Evolutionary conservation across 2,797 vertebrate species (phyloP).

Genomic region (Thamnophis elegans): DNA sequence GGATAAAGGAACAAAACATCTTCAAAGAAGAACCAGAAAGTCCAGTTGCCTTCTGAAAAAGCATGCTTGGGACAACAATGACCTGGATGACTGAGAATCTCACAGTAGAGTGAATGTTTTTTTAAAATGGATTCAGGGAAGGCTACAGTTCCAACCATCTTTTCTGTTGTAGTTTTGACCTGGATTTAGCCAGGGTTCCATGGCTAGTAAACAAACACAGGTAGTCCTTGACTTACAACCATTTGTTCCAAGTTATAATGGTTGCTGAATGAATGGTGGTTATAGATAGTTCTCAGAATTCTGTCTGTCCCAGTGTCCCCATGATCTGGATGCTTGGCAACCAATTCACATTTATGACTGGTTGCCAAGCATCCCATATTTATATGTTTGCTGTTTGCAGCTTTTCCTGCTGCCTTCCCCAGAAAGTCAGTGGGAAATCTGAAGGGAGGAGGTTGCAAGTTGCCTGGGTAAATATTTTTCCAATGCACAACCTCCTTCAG

Average conservation of each 20-base stretch:
- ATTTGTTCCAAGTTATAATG: background rate
- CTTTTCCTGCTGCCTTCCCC: background rate
- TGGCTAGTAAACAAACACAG: background rate
- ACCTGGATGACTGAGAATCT: too few species aligned
- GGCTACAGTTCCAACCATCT: background rate
- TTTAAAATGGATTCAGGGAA: background rate
- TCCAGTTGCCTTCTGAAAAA: too few species aligned
- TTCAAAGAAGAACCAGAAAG: too few species aligned
- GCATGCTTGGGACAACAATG: too few species aligned
- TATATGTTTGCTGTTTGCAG: background rate
- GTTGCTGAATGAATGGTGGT: background rate
- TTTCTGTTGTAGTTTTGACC: background rate
- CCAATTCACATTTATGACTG: background rate
- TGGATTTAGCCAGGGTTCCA: background rate
- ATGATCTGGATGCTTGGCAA: background rate
- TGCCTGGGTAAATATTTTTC: background rate
- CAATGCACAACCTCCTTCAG: background rate
- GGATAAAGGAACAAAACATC: too few species aligned
- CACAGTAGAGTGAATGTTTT: background rate
- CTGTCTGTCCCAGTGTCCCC: background rate
- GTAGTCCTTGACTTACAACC: background rate
- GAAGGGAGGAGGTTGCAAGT: background rate
- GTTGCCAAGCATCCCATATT: background rate
- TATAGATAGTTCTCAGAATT: background rate
- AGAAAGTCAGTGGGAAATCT: background rate